Percentiles rank a stretch among this genome's conserved stretches.
phyloP scores from a whole-genome alignment of 2,888 invertebrate species.

The Sericinus montela region DNA sequence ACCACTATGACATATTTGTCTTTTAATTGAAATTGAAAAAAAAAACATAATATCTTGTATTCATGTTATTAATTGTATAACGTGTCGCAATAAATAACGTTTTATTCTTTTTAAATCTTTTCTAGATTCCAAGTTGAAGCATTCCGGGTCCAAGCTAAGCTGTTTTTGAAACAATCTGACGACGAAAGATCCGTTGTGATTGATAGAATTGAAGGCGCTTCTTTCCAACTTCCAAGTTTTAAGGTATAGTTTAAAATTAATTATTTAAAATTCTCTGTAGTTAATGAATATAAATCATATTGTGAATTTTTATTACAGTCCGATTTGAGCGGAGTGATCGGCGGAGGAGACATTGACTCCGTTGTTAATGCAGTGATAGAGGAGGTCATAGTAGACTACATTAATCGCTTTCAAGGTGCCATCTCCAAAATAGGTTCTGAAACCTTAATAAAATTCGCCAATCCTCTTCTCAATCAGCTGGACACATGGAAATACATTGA shows the following conservation, averaged over 20 bases:
- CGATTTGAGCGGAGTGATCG: conserved; percentile 57
- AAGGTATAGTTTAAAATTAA: conserved; percentile 37
- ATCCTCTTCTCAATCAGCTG: conserved; percentile 51
- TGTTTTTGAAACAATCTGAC: conserved; percentile 53
- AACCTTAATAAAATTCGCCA: conserved; percentile 28
- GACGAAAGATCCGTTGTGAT: conserved; percentile 48
- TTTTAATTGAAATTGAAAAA: too few species aligned
- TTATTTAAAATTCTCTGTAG: too few species aligned
- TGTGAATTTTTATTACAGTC: too few species aligned
- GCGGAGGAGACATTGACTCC: conserved; percentile 64
- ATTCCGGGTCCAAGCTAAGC: conserved; percentile 42
- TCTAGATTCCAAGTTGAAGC: conserved; percentile 49
- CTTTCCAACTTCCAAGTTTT: conserved; percentile 45
- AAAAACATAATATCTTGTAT: too few species aligned
- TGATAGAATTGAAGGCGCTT: conserved; percentile 44
- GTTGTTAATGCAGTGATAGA: conserved; percentile 60
- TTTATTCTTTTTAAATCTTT: too few species aligned
- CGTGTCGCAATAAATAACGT: too few species aligned
- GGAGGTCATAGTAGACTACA: conserved; percentile 57
- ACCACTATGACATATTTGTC: too few species aligned
- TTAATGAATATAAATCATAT: too few species aligned
- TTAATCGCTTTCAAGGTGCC: conserved; percentile 55
- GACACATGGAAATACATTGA: conserved; percentile 60
- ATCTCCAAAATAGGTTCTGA: conserved; percentile 34
- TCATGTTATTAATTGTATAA: too few species aligned